Percentiles rank a stretch among this genome's conserved stretches.
phyloP scores from a whole-genome alignment of 2,888 invertebrate species.

The Melikaiella ostensackeni region DNA sequence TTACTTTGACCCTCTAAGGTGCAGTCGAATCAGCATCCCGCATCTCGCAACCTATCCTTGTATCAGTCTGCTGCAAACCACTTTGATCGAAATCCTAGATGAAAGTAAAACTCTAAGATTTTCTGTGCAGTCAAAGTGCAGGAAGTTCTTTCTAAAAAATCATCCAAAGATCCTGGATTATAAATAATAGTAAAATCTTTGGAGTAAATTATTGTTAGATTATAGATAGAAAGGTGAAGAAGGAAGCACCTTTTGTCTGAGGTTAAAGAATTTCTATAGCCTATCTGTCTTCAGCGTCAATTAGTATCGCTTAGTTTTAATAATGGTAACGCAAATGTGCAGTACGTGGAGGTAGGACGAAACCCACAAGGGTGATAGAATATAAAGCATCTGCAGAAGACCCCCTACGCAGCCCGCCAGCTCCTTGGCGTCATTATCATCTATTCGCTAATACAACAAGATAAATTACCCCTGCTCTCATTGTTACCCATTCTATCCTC shows the following conservation, averaged over 20 bases:
- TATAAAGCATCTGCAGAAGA: slow-evolving; percentile 38
- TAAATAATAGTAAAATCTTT: background rate
- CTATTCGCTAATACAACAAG: slow-evolving; percentile 66
- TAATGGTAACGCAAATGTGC: slow-evolving; percentile 28
- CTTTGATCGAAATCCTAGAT: too few relatives aligned
- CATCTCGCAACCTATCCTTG: too few relatives aligned
- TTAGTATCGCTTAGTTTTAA: slow-evolving; percentile 32
- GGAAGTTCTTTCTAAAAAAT: too few relatives aligned
- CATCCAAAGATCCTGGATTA: too few relatives aligned
- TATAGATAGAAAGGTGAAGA: background rate
- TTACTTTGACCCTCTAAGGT: too few relatives aligned
- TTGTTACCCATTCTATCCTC: slow-evolving; percentile 45
- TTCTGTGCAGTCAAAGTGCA: too few relatives aligned
- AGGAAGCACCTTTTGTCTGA: background rate
- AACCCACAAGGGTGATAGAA: slow-evolving; percentile 23
- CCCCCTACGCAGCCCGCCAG: slow-evolving; percentile 48
- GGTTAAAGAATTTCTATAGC: background rate
- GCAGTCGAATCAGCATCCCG: too few relatives aligned
- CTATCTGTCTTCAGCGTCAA: slow-evolving; percentile 13
- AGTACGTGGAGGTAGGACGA: background rate
- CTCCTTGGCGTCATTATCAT: slow-evolving; percentile 60
- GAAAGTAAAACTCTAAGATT: too few relatives aligned
- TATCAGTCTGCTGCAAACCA: too few relatives aligned
- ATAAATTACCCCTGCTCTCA: slow-evolving; percentile 60
- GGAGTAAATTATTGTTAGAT: background rate